Evolutionary conservation across 2,888 invertebrate species (phyloP).

Genomic region (Monopis laevigella): DNA sequence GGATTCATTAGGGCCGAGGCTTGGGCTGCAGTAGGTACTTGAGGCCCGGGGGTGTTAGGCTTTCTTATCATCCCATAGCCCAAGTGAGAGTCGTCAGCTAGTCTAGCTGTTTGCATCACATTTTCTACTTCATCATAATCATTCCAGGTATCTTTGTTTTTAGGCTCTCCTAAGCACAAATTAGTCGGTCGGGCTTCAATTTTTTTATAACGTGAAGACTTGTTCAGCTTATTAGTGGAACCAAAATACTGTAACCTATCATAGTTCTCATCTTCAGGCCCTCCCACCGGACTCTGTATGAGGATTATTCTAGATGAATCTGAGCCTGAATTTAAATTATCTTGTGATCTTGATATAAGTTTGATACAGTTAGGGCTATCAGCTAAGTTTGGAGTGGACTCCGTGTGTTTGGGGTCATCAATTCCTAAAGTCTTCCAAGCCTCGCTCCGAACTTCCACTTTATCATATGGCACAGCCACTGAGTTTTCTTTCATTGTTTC

Average conservation of each 20-base stretch:
- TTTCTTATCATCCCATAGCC: slow-evolving; percentile 84
- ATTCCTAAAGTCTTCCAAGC: slow-evolving; percentile 86
- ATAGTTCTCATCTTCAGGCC: slow-evolving; percentile 72
- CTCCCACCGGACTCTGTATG: slow-evolving; percentile 54
- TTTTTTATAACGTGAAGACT: slow-evolving; percentile 74
- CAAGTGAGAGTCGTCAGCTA: slow-evolving; percentile 82
- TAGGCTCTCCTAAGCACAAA: slow-evolving; percentile 50
- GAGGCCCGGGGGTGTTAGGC: slow-evolving; percentile 63
- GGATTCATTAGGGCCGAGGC: slow-evolving; percentile 47
- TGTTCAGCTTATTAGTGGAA: slow-evolving; percentile 74
- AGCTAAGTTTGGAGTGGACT: slow-evolving; percentile 59
- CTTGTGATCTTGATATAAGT: slow-evolving; percentile 60
- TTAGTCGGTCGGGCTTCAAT: slow-evolving; percentile 70
- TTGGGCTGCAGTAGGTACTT: slow-evolving; percentile 61
- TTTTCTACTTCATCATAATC: slow-evolving; percentile 82
- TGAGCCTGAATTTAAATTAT: slow-evolving; percentile 54
- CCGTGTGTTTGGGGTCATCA: slow-evolving; percentile 77
- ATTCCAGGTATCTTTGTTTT: slow-evolving; percentile 68
- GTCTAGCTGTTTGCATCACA: slow-evolving; percentile 73
- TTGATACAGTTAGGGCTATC: slow-evolving; percentile 58
- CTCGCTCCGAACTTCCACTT: slow-evolving; percentile 78
- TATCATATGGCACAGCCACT: slow-evolving; percentile 71
- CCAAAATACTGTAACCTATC: slow-evolving; percentile 85
- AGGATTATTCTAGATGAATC: slow-evolving; percentile 66
- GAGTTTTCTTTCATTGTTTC: slow-evolving; percentile 59